Percentiles rank a stretch among this genome's conserved stretches.
Evolutionary conservation across 2,797 vertebrate species (phyloP).

Genomic region (Natrix natrix): DNA sequence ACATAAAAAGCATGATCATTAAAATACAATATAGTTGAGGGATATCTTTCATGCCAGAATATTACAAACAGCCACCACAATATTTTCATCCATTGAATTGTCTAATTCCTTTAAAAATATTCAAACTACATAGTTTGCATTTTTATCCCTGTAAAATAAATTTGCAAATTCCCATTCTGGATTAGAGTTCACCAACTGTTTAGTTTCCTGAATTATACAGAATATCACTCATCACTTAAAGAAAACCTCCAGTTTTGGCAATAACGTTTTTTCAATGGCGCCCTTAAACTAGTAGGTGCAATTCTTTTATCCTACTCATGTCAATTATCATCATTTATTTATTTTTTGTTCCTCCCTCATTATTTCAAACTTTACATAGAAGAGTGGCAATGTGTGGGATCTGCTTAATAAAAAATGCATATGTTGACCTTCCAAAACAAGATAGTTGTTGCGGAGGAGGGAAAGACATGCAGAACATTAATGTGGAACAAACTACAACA

Average conservation of each 20-base stretch:
- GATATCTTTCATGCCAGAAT: not conserved
- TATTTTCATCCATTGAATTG: not conserved
- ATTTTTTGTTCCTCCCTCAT: not conserved
- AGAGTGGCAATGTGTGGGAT: not conserved
- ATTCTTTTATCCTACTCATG: not conserved
- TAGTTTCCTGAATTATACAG: not conserved
- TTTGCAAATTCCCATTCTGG: not conserved
- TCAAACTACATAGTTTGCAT: not conserved
- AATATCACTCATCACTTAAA: not conserved
- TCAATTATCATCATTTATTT: not conserved
- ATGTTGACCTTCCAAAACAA: not conserved
- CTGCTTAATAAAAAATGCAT: not conserved
- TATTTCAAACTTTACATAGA: not conserved
- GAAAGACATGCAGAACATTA: not conserved
- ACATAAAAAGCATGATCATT: not conserved
- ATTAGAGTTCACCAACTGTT: not conserved
- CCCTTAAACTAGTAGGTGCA: not conserved
- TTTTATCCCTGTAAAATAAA: not conserved
- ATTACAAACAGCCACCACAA: not conserved
- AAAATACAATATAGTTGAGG: not conserved
- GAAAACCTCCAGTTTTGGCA: not conserved
- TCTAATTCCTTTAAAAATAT: not conserved
- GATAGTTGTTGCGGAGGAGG: not conserved
- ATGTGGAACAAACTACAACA: not conserved
- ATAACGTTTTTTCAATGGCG: not conserved